Evolutionary conservation across 1,140 invertebrate species (phyloP), one percentile per base, ranked within the genome.

Genomic region (Temnothorax nylanderi): DNA sequence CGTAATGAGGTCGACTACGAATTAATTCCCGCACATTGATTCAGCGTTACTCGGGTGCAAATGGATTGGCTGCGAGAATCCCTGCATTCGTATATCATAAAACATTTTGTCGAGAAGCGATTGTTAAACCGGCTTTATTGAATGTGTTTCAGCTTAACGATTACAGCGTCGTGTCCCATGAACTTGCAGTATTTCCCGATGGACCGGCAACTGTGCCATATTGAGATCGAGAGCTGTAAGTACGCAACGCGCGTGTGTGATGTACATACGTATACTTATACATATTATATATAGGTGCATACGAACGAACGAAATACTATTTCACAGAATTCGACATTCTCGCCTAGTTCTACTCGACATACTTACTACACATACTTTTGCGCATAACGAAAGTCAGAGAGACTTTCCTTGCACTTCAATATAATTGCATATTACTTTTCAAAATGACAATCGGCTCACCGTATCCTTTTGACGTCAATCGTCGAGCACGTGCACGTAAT

Each of bases 201-300:
- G 98, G 99, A 99, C 95, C 97, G 98, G 93, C 99, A 99, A 95
- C 96, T 99, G 89, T 99, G 99, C 96, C 98, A 98, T 94, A 98
- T 99, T 93, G 99, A 99, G 96, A 99, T 99, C 91, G 99, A 99
- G 97, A 99, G 98, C 96, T 99, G 98, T 99, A 97, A 99, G 98
- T 98, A 97, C 93, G 93, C 92, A 74, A 89, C 90, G 69, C 80
- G 76, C 60, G 87, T 82, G 86, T 86, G 44, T 87, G 60, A 69
- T 51, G 37, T 64, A 76, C 16, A 62, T 58, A 47, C 8, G 0
- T 49, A 37, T 71, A 72, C 11, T 21, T 87, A 54, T 26, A 69
- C 21, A 21, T 72, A 71, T 37, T 77, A 71, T 41, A 71, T 41
- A 85, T 71, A 58, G 11, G 7, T 76, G 44, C 60, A 77, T 75